These are phyloP conservation scores for Phylloscopus trochilus DNA, from an alignment of 2,113 vertebrate species.

Conservation along the genomic window DNA sequence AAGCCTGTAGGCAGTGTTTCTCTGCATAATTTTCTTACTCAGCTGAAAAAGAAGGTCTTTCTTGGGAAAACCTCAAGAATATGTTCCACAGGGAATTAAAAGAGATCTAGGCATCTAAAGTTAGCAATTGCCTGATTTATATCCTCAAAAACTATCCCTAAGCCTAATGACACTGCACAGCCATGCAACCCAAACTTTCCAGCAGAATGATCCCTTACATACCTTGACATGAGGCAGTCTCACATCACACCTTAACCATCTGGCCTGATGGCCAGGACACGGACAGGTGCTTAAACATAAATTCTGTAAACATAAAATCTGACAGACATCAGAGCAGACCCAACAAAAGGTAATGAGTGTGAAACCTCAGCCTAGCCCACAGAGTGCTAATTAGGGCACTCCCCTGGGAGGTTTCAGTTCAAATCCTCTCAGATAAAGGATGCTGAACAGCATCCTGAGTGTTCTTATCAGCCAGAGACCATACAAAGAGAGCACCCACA, in stretches of 20 bases:
- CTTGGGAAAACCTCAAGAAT: neutral
- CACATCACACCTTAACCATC: neutral
- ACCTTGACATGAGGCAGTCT: neutral
- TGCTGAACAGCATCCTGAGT: neutral
- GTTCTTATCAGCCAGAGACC: neutral
- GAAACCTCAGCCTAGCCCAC: neutral
- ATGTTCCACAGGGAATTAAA: neutral
- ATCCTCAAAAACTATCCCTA: neutral
- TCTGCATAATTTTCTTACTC: slow-evolving; percentile 31
- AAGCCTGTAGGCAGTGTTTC: slow-evolving; percentile 39
- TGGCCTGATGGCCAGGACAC: neutral
- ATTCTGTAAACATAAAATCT: neutral
- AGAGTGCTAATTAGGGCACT: neutral
- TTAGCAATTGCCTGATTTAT: slow-evolving; percentile 9
- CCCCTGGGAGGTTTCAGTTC: neutral
- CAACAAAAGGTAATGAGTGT: neutral
- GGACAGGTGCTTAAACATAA: neutral
- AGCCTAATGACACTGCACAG: neutral
- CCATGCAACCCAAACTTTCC: neutral
- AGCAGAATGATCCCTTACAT: neutral
- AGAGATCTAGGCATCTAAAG: neutral
- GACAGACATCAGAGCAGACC: neutral
- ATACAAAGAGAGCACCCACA: neutral
- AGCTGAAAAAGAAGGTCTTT: neutral
- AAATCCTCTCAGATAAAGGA: slow-evolving; percentile 1